A percentile compares a stretch with the other conserved stretches of the same genome.
phyloP scores from a whole-genome alignment of 2,888 invertebrate species.

The Alloplasta piceator region DNA sequence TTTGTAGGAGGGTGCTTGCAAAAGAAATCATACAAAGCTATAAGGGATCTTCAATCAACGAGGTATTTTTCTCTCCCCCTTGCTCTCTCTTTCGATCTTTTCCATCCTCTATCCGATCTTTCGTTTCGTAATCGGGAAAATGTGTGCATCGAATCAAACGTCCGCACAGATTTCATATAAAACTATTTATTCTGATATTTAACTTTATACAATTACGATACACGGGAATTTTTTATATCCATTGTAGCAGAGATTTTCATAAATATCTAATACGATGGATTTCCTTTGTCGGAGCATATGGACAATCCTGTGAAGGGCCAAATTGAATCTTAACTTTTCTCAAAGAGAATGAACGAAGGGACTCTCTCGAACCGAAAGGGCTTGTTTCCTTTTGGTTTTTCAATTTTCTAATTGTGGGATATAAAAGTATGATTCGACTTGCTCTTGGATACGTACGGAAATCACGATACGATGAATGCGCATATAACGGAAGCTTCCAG shows the following conservation, averaged over 20 bases:
- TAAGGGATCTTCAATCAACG: slow-evolving; percentile 35
- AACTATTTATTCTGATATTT: background rate
- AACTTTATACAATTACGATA: background rate
- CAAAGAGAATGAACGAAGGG: slow-evolving; percentile 21
- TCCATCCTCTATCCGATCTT: background rate
- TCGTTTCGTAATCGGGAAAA: slow-evolving; percentile 27
- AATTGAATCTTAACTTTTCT: slow-evolving; percentile 19
- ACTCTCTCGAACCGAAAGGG: background rate
- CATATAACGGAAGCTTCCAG: background rate
- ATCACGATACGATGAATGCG: slow-evolving; percentile 43
- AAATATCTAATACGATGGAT: background rate
- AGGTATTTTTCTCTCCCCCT: slow-evolving; percentile 13
- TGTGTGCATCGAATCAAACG: background rate
- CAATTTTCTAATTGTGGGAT: background rate
- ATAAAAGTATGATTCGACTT: slow-evolving; percentile 25
- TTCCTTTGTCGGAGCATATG: background rate
- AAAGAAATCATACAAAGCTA: slow-evolving; percentile 32
- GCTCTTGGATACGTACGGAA: slow-evolving; percentile 9
- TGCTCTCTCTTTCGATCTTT: background rate
- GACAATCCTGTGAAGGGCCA: background rate
- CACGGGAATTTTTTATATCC: background rate
- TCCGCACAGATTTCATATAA: background rate
- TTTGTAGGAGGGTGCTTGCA: slow-evolving; percentile 24
- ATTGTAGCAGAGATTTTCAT: slow-evolving; percentile 2
- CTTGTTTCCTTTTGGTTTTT: slow-evolving; percentile 11